Conservation (phyloP, 2,888 invertebrate species). For the Ophion ventricosus region DNA sequence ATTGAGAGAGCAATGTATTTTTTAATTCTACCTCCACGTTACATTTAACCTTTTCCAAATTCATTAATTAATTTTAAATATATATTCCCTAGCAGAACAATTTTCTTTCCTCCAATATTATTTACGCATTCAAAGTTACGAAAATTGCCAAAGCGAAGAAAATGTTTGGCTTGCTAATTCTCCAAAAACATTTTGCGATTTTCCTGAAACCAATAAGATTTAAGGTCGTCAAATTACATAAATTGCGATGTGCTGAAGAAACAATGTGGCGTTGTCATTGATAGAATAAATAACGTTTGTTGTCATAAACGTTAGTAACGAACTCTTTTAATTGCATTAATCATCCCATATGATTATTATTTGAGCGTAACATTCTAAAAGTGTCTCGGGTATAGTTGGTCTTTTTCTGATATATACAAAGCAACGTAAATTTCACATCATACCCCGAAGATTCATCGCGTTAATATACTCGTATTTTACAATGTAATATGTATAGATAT, state of each 20-base stretch:
- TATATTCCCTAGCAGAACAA: neutral
- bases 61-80: neutral
- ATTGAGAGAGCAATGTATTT: neutral
- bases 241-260: neutral
- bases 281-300: neutral
- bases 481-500: constrained; percentile 75
- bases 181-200: neutral
- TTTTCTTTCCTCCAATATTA: neutral
- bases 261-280: neutral
- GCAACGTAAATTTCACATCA: neutral
- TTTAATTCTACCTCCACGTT: neutral
- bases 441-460: constrained; percentile 63
- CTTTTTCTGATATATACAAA: constrained; percentile 15
- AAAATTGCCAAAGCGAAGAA: neutral
- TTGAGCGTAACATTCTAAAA: constrained; percentile 70
- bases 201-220: neutral
- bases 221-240: neutral
- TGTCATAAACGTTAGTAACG: neutral
- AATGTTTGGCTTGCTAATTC: neutral
- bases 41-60: no score
- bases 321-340: constrained; percentile 24
- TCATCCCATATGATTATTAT: constrained; percentile 68
- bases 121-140: neutral
- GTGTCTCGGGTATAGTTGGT: constrained; percentile 64
- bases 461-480: constrained; percentile 69